Evolutionary conservation across 2,888 invertebrate species (phyloP).

Genomic region (Buathra laborator): DNA sequence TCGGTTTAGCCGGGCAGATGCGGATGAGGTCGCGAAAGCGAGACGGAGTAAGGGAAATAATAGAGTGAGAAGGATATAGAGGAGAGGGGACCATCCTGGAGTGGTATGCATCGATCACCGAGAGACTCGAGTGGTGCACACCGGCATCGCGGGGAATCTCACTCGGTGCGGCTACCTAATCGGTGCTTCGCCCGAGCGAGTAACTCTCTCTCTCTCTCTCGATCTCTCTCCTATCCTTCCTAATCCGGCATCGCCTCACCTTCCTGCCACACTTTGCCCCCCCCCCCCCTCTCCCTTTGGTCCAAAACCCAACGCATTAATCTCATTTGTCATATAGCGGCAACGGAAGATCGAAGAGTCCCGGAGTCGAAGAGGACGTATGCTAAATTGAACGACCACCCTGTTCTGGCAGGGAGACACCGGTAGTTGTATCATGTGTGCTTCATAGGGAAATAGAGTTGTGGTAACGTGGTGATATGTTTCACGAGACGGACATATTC

Average conservation of each 20-base stretch:
- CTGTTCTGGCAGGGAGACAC: slow-evolving; percentile 38
- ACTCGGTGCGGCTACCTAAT: slow-evolving; percentile 77
- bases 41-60: slow-evolving; percentile 46
- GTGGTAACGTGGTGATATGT: slow-evolving; percentile 17
- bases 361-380: slow-evolving; percentile 71
- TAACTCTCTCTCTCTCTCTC: slow-evolving; percentile 38
- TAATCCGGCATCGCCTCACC: slow-evolving; percentile 51
- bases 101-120: slow-evolving; percentile 78
- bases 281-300: slow-evolving; percentile 72
- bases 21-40: slow-evolving; percentile 79
- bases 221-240: slow-evolving; percentile 51
- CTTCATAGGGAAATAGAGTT: slow-evolving; percentile 6
- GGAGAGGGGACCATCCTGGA: slow-evolving; percentile 24
- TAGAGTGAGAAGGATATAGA: slow-evolving; percentile 31
- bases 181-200: slow-evolving; percentile 72
- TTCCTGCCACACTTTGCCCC: slow-evolving; percentile 21
- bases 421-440: slow-evolving; percentile 19
- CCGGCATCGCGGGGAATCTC: slow-evolving; percentile 53
- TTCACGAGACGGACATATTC: slow-evolving; percentile 2
- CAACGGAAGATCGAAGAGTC: slow-evolving; percentile 76
- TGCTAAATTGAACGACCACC: slow-evolving; percentile 73
- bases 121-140: slow-evolving; percentile 69
- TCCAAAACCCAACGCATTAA: slow-evolving; percentile 77
- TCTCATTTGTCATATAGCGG: slow-evolving; percentile 80
- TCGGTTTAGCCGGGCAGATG: slow-evolving; percentile 76